These are phyloP conservation scores for Drosophila robusta DNA, from an alignment of 2,888 invertebrate genomes.

Conservation along the genomic window DNA sequence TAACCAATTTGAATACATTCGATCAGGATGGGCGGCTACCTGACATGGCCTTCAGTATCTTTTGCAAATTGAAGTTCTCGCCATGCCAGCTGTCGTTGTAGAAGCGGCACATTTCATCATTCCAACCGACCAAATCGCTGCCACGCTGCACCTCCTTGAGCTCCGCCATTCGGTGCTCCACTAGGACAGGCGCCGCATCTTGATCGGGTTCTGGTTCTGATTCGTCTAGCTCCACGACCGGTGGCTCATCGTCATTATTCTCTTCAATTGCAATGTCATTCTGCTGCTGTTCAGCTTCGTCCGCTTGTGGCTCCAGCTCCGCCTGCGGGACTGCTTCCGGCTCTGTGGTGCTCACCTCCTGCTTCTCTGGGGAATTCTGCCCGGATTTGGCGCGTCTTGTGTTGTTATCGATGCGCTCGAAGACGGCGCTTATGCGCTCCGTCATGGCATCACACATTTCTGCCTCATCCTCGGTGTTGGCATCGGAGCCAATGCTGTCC, in stretches of 20 bases:
- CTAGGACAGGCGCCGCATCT: constrained; percentile 31
- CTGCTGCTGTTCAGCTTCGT: background rate
- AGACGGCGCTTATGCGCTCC: constrained; percentile 39
- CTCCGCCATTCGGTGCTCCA: constrained; percentile 36
- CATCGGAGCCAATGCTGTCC: constrained; percentile 51
- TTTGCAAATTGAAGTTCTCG: constrained; percentile 87
- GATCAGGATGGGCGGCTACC: constrained; percentile 85
- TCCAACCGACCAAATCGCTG: constrained; percentile 80
- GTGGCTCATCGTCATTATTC: background rate
- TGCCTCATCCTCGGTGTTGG: constrained; percentile 40
- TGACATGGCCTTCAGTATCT: constrained; percentile 88
- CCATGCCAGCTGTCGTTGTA: constrained; percentile 89
- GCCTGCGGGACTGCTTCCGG: background rate
- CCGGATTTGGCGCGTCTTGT: background rate
- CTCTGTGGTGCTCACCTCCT: constrained; percentile 4
- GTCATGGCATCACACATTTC: constrained; percentile 44
- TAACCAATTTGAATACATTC: background rate
- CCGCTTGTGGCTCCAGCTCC: background rate
- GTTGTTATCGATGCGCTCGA: constrained; percentile 51
- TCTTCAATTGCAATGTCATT: background rate
- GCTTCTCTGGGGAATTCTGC: background rate
- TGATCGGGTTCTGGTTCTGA: background rate
- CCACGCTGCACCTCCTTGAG: constrained; percentile 42
- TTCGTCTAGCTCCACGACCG: background rate
- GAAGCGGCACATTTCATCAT: constrained; percentile 87